Percentiles rank a stretch among this genome's conserved stretches.
These are phyloP conservation scores for Astropecten irregularis DNA, from an alignment of 53 echinoderm and acorn worm genomes.

Conservation along the genomic window DNA sequence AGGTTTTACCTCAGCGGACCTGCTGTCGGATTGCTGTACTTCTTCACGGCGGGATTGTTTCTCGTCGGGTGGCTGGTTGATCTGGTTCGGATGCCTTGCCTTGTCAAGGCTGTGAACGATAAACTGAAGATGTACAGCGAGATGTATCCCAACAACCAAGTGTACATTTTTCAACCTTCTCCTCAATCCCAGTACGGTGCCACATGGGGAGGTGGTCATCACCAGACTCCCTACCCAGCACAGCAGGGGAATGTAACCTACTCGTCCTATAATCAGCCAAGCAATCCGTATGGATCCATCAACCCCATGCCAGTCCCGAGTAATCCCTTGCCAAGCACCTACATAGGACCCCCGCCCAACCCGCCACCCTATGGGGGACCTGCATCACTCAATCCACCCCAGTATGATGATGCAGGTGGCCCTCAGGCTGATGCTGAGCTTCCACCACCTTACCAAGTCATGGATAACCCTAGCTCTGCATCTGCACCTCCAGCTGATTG, in stretches of 20 bases:
- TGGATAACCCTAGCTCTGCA: background rate
- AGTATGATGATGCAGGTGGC: background rate
- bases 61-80: constrained; percentile 63
- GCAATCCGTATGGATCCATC: background rate
- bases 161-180: too few relatives aligned
- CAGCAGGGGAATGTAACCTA: background rate
- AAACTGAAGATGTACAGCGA: background rate
- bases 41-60: constrained; percentile 65
- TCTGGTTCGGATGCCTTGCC: constrained; percentile 61
- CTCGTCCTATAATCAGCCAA: background rate
- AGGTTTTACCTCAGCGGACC: constrained; percentile 60
- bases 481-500: background rate
- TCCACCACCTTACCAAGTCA: constrained; percentile 21
- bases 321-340: background rate
- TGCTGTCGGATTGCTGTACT: constrained; percentile 42
- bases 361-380: constrained; percentile 23
- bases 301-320: background rate
- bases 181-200: background rate
- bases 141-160: background rate
- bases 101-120: constrained; percentile 64
- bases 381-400: too few relatives aligned
- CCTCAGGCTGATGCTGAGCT: background rate
- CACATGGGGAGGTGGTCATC: background rate
- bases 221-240: background rate
- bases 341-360: background rate